Evolutionary conservation across 1,140 invertebrate genomes (phyloP).

Genomic region (Venturia canescens): DNA sequence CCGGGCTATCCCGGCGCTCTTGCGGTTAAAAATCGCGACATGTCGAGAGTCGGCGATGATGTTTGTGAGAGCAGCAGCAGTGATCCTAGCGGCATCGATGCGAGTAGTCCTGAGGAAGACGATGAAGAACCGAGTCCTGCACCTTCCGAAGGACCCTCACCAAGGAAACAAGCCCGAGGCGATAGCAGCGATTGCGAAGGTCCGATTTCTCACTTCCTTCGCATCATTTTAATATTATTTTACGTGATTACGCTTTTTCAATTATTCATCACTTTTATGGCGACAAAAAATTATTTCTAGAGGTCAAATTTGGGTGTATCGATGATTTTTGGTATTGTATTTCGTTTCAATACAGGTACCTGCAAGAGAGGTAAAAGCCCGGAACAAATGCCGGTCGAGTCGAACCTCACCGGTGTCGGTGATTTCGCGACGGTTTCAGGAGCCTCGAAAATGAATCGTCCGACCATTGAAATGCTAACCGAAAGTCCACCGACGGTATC

Average conservation of each 20-base stretch:
- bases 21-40: slow-evolving; percentile 71
- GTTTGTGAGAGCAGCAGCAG: slow-evolving; percentile 77
- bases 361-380: slow-evolving; percentile 73
- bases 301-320: too few species aligned
- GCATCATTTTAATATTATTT: slow-evolving; percentile 24
- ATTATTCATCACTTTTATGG: too few species aligned
- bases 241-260: too few species aligned
- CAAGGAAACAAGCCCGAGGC: slow-evolving; percentile 73
- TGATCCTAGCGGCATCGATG: slow-evolving; percentile 83
- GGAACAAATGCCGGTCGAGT: slow-evolving; percentile 71
- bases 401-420: slow-evolving; percentile 70
- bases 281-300: too few species aligned
- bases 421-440: slow-evolving; percentile 50
- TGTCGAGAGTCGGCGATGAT: slow-evolving; percentile 61
- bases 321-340: slow-evolving; percentile 8
- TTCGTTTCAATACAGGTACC: slow-evolving; percentile 61
- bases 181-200: slow-evolving; percentile 69
- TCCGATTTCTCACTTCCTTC: slow-evolving; percentile 44
- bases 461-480: slow-evolving; percentile 49
- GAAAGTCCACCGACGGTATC: slow-evolving; percentile 60
- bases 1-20: slow-evolving; percentile 75
- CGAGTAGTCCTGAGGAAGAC: slow-evolving; percentile 86
- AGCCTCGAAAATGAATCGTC: slow-evolving; percentile 51
- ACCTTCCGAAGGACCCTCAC: slow-evolving; percentile 75
- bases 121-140: slow-evolving; percentile 76